phyloP scores from a whole-genome alignment of 2,888 invertebrate species.

The Ectropis crepuscularia region DNA sequence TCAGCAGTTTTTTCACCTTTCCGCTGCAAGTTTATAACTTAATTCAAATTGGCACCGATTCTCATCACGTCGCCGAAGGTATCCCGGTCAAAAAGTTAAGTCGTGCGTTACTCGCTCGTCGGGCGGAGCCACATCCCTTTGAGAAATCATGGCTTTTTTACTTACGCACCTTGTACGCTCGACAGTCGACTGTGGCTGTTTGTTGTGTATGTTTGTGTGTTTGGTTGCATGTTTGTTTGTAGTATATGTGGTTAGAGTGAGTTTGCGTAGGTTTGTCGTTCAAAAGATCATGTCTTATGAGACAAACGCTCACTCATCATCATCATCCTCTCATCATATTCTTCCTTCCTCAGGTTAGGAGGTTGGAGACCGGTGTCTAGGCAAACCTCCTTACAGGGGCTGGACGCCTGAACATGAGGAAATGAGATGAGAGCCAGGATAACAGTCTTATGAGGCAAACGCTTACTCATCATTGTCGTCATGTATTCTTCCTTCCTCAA shows the following conservation, averaged over 20 bases:
- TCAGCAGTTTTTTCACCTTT: background rate
- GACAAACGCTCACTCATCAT: no score
- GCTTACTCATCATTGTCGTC: no score
- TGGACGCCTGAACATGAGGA: no score
- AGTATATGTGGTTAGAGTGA: background rate
- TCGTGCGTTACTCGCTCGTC: conserved; percentile 65
- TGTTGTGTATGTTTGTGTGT: conserved; percentile 37
- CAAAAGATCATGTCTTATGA: no score
- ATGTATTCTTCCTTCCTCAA: no score
- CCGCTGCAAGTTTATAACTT: conserved; percentile 34
- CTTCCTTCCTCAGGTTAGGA: no score
- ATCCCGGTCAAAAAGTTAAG: conserved; percentile 82
- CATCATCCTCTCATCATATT: no score
- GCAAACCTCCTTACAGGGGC: no score
- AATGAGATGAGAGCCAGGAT: no score
- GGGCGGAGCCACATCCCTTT: conserved; percentile 69
- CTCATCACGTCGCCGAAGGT: conserved; percentile 77
- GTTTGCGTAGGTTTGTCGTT: no score
- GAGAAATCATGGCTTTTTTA: conserved; percentile 79
- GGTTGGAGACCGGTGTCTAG: no score
- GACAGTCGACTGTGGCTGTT: conserved; percentile 49
- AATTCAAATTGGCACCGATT: conserved; percentile 55
- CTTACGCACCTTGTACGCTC: conserved; percentile 52
- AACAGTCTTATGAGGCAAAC: no score
- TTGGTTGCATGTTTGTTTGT: background rate